Evolutionary conservation across 2,888 invertebrate species (phyloP).

Genomic region (Drosophila conformis): DNA sequence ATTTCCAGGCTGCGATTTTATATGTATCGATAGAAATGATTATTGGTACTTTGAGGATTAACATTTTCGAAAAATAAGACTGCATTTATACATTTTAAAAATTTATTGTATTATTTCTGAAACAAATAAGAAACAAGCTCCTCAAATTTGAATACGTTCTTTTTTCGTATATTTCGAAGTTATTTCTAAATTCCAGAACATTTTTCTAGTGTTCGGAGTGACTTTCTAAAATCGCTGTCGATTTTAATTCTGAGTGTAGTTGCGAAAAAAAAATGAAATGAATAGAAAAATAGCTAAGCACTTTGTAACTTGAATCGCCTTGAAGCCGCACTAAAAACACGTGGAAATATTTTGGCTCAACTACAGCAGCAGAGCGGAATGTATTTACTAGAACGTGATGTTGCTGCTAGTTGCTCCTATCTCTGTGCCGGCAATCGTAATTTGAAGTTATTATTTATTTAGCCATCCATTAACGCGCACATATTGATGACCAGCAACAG

Average conservation of each 20-base stretch:
- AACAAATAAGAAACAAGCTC: neutral
- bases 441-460: conserved; percentile 80
- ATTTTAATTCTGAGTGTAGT: conserved; percentile 1
- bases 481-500: conserved; percentile 66
- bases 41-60: neutral
- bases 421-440: conserved; percentile 66
- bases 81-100: neutral
- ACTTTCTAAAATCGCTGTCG: neutral
- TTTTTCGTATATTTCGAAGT: neutral
- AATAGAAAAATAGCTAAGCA: conserved; percentile 37
- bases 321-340: conserved; percentile 55
- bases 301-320: conserved; percentile 37
- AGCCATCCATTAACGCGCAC: conserved; percentile 79
- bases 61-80: neutral
- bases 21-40: neutral
- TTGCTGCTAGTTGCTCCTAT: conserved; percentile 22
- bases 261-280: neutral
- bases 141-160: neutral
- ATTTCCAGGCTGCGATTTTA: neutral
- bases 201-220: neutral
- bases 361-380: conserved; percentile 69
- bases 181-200: neutral
- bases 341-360: conserved; percentile 74
- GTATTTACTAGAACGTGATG: conserved; percentile 73
- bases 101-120: neutral